Percentiles rank a stretch among this genome's conserved stretches.
phyloP scores from a whole-genome alignment of 2,888 invertebrate genomes.

The Lydus trimaculatus region DNA sequence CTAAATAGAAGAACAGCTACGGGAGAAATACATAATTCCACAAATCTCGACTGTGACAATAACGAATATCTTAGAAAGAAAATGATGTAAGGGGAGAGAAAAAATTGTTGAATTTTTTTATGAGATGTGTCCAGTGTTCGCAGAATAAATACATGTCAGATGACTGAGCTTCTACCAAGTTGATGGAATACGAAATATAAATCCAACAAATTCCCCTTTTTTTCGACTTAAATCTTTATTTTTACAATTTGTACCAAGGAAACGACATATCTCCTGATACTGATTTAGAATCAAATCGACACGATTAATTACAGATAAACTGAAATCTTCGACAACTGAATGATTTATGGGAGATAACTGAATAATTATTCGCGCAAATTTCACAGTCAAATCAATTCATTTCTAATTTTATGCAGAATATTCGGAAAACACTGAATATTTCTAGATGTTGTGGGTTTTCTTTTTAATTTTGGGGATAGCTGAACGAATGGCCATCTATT shows the following conservation, averaged over 20 bases:
- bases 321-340: not conserved
- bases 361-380: not conserved
- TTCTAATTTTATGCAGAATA: not conserved
- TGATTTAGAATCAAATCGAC: not conserved
- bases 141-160: not conserved
- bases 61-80: not conserved
- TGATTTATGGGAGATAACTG: not conserved
- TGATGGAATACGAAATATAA: not conserved
- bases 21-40: not conserved
- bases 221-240: not conserved
- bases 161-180: not conserved
- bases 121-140: not conserved
- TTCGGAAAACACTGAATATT: not conserved
- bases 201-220: too few species aligned
- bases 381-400: not conserved
- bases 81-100: not conserved
- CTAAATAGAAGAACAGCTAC: not conserved
- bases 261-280: not conserved
- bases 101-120: not conserved
- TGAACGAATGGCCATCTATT: not conserved
- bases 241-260: not conserved
- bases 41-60: too few species aligned
- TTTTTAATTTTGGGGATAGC: not conserved
- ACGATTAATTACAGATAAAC: not conserved
- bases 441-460: too few species aligned